A percentile compares a stretch with the other conserved stretches of the same genome.
These are phyloP conservation scores for Idaea biselata DNA, from an alignment of 2,888 invertebrate genomes.

Conservation along the genomic window DNA sequence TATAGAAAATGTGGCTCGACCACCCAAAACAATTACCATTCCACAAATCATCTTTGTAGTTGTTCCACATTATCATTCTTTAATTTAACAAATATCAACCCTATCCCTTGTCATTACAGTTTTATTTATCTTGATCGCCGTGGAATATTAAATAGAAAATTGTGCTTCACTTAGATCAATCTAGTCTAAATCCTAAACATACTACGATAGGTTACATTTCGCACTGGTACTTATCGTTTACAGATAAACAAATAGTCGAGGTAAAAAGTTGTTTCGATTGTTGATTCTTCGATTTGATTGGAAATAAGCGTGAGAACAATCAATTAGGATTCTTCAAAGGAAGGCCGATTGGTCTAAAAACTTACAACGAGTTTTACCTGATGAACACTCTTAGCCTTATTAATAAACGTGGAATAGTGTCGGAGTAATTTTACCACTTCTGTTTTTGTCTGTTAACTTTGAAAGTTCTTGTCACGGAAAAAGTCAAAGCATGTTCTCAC, in stretches of 20 bases:
- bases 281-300: background rate
- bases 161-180: background rate
- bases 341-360: background rate
- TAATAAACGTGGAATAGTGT: too few relatives aligned
- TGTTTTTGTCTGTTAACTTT: too few relatives aligned
- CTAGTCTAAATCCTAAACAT: background rate
- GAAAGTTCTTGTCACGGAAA: too few relatives aligned
- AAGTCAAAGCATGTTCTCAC: too few relatives aligned
- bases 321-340: background rate
- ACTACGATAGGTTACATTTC: background rate
- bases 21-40: constrained; percentile 28
- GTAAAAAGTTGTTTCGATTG: background rate
- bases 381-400: too few relatives aligned
- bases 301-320: background rate
- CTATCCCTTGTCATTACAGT: background rate
- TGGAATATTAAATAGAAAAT: background rate
- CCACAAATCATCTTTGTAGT: constrained; percentile 24
- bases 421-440: too few relatives aligned
- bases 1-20: constrained; percentile 17
- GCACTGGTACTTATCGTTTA: background rate
- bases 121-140: constrained; percentile 1
- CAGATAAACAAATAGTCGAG: background rate
- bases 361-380: background rate
- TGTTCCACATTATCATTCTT: constrained; percentile 5
- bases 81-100: background rate